phyloP scores from a whole-genome alignment of 2,113 vertebrate species.

The Lamprologus lemairii region DNA sequence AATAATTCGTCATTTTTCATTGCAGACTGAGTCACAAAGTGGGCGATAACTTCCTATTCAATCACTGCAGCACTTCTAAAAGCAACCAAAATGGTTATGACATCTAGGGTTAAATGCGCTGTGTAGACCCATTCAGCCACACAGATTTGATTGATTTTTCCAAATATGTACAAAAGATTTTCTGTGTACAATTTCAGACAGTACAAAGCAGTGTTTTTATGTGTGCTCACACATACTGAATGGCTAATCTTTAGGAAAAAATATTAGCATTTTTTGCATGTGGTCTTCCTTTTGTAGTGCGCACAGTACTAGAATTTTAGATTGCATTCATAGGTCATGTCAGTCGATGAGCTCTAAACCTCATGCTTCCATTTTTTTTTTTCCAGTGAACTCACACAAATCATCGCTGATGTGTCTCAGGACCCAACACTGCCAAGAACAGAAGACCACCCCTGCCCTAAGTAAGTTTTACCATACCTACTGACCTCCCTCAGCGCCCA shows the following conservation, averaged over 20 bases:
- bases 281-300: background rate
- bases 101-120: background rate
- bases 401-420: conserved; percentile 90
- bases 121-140: background rate
- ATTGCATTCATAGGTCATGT: background rate
- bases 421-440: conserved; percentile 89
- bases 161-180: background rate
- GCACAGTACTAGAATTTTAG: background rate
- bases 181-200: background rate
- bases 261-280: background rate
- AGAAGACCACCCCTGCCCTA: conserved; percentile 89
- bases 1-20: background rate
- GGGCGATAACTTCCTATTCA: background rate
- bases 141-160: background rate
- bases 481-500: background rate
- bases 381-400: conserved; percentile 84
- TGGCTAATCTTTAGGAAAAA: background rate
- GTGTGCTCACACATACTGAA: background rate
- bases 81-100: background rate
- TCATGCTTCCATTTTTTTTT: background rate
- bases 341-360: background rate
- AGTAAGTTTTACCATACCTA: conserved; percentile 64
- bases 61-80: background rate
- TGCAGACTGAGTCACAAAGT: background rate
- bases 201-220: background rate